Evolutionary conservation across 2,888 invertebrate species (phyloP).

Genomic region (Plusia festucae): DNA sequence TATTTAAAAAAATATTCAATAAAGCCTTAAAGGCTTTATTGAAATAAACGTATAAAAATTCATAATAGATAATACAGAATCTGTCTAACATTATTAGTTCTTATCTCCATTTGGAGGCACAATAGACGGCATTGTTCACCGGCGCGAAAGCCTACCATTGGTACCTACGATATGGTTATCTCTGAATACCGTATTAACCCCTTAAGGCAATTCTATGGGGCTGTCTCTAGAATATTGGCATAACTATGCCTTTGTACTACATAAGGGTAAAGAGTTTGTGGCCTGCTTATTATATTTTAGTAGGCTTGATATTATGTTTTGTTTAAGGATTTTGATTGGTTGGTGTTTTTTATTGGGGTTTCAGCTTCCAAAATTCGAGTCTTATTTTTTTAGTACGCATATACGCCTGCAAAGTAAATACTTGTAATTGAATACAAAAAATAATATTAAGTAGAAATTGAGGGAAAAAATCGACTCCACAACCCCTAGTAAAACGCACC

Average conservation of each 20-base stretch:
- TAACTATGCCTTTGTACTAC: constrained; percentile 10
- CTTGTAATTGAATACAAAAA: too few relatives aligned
- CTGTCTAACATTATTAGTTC: constrained; percentile 26
- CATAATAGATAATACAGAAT: constrained; percentile 22
- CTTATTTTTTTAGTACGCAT: too few relatives aligned
- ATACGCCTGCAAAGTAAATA: too few relatives aligned
- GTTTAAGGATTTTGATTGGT: background rate
- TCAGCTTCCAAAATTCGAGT: too few relatives aligned
- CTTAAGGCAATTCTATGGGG: constrained; percentile 33
- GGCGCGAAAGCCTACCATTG: constrained; percentile 34
- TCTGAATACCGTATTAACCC: constrained; percentile 24
- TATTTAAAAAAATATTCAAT: background rate
- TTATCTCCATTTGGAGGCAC: constrained; percentile 39
- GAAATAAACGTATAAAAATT: constrained; percentile 12
- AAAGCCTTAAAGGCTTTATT: too few relatives aligned
- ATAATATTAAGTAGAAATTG: too few relatives aligned
- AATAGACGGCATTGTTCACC: constrained; percentile 40
- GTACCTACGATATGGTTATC: constrained; percentile 31
- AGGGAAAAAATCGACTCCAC: too few relatives aligned
- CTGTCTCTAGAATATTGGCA: constrained; percentile 23
- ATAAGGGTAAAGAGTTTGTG: background rate
- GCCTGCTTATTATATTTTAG: background rate
- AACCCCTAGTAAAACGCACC: too few relatives aligned
- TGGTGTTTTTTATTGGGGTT: too few relatives aligned
- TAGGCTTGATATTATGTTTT: background rate